A percentile compares a stretch with the other conserved stretches of the same genome.
These are phyloP conservation scores for Ceriagrion tenellum DNA, from an alignment of 2,888 invertebrate species.

Conservation along the genomic window DNA sequence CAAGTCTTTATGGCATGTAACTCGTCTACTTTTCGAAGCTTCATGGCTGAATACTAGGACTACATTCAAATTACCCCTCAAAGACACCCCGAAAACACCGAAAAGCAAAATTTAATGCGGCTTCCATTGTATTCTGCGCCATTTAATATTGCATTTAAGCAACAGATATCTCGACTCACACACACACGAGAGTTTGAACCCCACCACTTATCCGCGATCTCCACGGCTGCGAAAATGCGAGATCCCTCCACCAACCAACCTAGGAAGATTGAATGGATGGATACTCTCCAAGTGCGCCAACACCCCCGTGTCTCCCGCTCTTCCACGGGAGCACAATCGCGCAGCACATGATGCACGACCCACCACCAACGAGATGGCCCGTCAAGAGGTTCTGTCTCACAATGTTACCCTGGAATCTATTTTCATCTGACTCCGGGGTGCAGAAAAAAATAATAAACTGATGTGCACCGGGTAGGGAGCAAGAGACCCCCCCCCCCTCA, in stretches of 20 bases:
- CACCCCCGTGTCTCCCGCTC: not conserved
- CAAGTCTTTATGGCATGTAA: too few relatives aligned
- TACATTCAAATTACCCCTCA: too few relatives aligned
- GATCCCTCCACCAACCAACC: not conserved
- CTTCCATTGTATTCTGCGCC: not conserved
- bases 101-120: not conserved
- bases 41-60: too few relatives aligned
- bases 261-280: not conserved
- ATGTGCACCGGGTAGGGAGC: not conserved
- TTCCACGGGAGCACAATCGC: not conserved
- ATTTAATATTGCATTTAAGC: not conserved
- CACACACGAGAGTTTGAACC: not conserved
- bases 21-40: too few relatives aligned
- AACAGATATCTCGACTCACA: not conserved
- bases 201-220: not conserved
- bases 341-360: not conserved
- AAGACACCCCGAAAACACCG: not conserved
- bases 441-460: not conserved
- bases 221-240: not conserved
- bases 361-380: not conserved
- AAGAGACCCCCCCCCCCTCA: not conserved
- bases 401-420: not conserved
- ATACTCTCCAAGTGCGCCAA: not conserved
- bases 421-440: not conserved
- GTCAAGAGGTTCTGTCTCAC: not conserved